These are phyloP conservation scores for Piscicola geometra DNA, from an alignment of 2,888 invertebrate genomes.

Conservation along the genomic window DNA sequence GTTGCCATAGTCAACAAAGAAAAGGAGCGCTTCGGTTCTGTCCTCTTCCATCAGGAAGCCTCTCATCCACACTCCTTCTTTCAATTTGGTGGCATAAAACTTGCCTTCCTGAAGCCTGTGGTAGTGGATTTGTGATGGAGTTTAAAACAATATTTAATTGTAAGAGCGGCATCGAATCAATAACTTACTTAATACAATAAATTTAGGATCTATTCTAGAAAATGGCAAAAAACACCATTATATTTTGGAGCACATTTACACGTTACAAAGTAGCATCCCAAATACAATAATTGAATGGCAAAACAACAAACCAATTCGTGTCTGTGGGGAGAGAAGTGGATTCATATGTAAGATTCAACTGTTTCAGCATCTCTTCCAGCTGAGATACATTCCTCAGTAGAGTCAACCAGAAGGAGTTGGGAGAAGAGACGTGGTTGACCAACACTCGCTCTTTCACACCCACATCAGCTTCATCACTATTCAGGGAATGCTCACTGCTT, in stretches of 20 bases:
- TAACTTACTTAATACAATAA: too few relatives aligned
- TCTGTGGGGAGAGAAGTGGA: background rate
- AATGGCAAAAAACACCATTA: too few relatives aligned
- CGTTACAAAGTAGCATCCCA: too few relatives aligned
- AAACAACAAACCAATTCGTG: background rate
- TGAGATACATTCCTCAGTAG: background rate
- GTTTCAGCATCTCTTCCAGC: background rate
- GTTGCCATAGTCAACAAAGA: constrained; percentile 1
- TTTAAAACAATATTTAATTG: too few relatives aligned
- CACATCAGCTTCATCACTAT: too few relatives aligned
- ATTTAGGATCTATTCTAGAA: too few relatives aligned
- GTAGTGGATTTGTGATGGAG: too few relatives aligned
- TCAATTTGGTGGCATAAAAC: background rate
- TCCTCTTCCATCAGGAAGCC: background rate
- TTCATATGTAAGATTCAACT: background rate
- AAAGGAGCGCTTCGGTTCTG: background rate
- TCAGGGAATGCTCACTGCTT: too few relatives aligned
- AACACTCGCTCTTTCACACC: background rate
- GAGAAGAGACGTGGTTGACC: background rate
- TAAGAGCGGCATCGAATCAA: too few relatives aligned
- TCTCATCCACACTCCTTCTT: background rate
- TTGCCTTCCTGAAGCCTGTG: background rate
- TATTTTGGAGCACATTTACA: too few relatives aligned
- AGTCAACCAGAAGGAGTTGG: background rate
- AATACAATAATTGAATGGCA: too few relatives aligned